Percentiles rank a stretch among this genome's conserved stretches.
phyloP scores from a whole-genome alignment of 2,888 invertebrate genomes.

The Tipula vernalis region DNA sequence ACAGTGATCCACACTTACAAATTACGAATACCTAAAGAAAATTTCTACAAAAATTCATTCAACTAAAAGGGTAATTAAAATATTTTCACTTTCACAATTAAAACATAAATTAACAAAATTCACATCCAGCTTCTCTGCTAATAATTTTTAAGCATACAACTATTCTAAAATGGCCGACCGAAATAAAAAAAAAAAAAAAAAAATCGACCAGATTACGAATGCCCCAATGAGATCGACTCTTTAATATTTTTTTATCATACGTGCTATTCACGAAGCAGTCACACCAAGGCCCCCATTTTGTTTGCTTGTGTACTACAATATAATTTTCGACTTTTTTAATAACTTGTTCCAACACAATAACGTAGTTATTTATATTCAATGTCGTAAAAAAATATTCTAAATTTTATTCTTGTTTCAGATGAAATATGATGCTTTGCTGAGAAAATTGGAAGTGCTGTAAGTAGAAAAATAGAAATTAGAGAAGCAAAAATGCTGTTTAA shows the following conservation, averaged over 20 bases:
- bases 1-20: background rate
- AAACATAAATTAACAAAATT: background rate
- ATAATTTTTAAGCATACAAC: background rate
- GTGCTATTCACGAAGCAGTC: slow-evolving; percentile 6
- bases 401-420: background rate
- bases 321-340: background rate
- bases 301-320: background rate
- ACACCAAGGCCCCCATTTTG: slow-evolving; percentile 7
- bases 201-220: slow-evolving; percentile 5
- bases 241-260: background rate
- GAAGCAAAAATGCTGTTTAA: background rate
- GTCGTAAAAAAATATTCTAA: background rate
- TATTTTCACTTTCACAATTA: background rate
- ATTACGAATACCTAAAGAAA: background rate
- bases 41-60: background rate
- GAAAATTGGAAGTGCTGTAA: background rate
- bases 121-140: background rate
- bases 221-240: slow-evolving; percentile 7
- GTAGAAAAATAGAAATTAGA: background rate
- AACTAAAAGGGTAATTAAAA: background rate
- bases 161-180: background rate
- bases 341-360: background rate
- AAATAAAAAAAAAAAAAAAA: background rate
- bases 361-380: background rate
- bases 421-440: background rate